Conservation (phyloP, 2,113 vertebrate genomes). For the Aptenodytes forsteri region DNA sequence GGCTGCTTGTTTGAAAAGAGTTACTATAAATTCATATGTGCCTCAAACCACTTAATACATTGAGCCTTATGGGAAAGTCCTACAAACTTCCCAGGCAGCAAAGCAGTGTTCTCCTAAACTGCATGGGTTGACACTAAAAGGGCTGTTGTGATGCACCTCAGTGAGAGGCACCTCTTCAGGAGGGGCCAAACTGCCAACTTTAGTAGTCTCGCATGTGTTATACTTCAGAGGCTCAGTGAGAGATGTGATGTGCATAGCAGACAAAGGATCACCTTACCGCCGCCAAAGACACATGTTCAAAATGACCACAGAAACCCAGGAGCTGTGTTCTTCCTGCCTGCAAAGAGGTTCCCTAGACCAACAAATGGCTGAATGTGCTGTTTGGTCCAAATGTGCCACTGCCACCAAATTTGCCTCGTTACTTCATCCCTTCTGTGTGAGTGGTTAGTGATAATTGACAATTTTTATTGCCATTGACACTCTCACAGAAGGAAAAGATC, state of each 20-base stretch:
- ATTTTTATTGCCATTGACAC: neutral
- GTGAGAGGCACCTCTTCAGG: neutral
- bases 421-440: neutral
- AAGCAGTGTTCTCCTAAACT: neutral
- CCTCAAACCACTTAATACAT: neutral
- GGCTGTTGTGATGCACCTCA: neutral
- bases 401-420: neutral
- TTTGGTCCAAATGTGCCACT: neutral
- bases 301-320: neutral
- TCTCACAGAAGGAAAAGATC: neutral
- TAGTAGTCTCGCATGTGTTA: neutral
- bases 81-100: neutral
- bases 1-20: neutral
- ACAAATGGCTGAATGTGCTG: neutral
- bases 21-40: neutral
- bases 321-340: neutral
- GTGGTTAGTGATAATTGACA: neutral
- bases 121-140: neutral
- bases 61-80: neutral
- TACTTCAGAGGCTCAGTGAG: neutral
- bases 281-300: fast-evolving
- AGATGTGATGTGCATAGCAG: neutral
- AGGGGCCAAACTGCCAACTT: neutral
- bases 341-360: neutral
- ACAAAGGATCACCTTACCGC: neutral